These are phyloP conservation scores for Luperina testacea DNA, from an alignment of 2,888 invertebrate genomes.

Conservation along the genomic window DNA sequence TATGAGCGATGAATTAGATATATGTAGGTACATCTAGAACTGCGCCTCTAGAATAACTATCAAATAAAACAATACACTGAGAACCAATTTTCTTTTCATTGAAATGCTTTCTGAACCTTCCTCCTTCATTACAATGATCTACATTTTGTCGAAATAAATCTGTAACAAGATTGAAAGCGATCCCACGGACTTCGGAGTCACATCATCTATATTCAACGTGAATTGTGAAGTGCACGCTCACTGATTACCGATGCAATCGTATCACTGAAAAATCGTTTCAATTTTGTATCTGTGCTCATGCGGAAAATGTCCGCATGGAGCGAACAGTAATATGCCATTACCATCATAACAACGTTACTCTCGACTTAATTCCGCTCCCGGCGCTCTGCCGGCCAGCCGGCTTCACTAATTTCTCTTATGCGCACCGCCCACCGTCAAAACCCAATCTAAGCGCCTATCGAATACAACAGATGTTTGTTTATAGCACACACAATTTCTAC, in stretches of 20 bases:
- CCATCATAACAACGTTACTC: slow-evolving; percentile 87
- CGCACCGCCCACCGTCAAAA: slow-evolving; percentile 70
- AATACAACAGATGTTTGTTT: slow-evolving; percentile 26
- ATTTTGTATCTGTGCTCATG: slow-evolving; percentile 81
- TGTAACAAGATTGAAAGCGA: slow-evolving; percentile 10
- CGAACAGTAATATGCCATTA: slow-evolving; percentile 85
- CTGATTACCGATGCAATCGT: slow-evolving; percentile 82
- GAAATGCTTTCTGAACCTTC: background rate
- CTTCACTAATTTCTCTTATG: slow-evolving; percentile 80
- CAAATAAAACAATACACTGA: background rate
- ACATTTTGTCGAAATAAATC: slow-evolving; percentile 27
- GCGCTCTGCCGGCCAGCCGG: slow-evolving; percentile 77
- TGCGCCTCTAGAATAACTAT: slow-evolving; percentile 1
- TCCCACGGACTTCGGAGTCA: slow-evolving; percentile 56
- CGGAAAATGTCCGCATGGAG: slow-evolving; percentile 82
- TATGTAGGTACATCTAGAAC: background rate
- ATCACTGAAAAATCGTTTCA: slow-evolving; percentile 86
- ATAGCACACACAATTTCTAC: slow-evolving; percentile 22
- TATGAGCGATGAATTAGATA: slow-evolving; percentile 26
- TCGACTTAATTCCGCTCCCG: slow-evolving; percentile 87
- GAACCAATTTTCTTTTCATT: background rate
- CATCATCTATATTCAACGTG: slow-evolving; percentile 61
- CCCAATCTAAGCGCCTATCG: slow-evolving; percentile 65
- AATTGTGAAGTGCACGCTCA: slow-evolving; percentile 74
- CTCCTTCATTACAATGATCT: background rate